Evolutionary conservation across 2,113 vertebrate species (phyloP).

Genomic region (Rattus norvegicus): GRCr8 NC_086036.1:5388501-5389000

Average conservation of each 20-base stretch:
- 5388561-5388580: neutral
- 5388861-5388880: neutral
- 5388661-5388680: neutral
- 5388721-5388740: neutral
- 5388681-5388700: neutral
- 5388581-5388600: neutral
- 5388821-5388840: neutral
- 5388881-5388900: neutral
- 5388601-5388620: neutral
- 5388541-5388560: too few species aligned
- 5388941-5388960: neutral
- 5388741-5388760: neutral
- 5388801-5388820: neutral
- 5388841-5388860: neutral
- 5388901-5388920: neutral
- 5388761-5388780: neutral
- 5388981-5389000: neutral
- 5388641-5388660: neutral
- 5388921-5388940: neutral
- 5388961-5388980: neutral
- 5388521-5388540: too few species aligned
- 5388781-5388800: neutral
- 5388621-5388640: too few species aligned
- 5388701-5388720: neutral
- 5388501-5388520: too few species aligned